These are phyloP conservation scores for Cossypha polioptera DNA, from an alignment of 2,797 vertebrate species.

Conservation along the genomic window DNA sequence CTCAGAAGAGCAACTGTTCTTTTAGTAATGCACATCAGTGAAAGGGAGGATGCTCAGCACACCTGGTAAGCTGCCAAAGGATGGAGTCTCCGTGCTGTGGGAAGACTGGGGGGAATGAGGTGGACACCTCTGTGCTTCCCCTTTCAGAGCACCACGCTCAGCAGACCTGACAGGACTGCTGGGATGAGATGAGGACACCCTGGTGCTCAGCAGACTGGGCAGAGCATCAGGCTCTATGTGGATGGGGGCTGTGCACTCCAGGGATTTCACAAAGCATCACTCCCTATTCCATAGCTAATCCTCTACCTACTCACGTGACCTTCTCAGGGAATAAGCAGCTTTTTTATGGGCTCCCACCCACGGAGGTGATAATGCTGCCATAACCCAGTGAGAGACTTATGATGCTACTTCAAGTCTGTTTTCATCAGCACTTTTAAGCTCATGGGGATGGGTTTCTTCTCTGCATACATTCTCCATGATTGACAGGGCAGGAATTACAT, in stretches of 20 bases:
- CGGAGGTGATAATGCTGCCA: not conserved
- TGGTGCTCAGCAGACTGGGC: fast-evolving
- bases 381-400: not conserved
- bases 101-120: not conserved
- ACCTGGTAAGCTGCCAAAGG: not conserved
- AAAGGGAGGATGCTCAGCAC: not conserved
- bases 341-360: not conserved
- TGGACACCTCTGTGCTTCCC: not conserved
- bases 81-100: not conserved
- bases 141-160: fast-evolving
- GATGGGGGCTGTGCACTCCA: not conserved
- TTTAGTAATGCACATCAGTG: not conserved
- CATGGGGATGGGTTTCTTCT: conserved; percentile 5
- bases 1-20: not conserved
- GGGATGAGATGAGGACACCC: not conserved
- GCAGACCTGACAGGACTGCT: not conserved
- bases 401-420: not conserved
- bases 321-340: not conserved
- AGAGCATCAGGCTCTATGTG: not conserved
- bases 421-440: not conserved
- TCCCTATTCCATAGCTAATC: not conserved
- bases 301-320: not conserved
- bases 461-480: not conserved
- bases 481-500: not conserved
- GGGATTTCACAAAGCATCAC: not conserved